Base-by-base conservation (phyloP, 2,113 vertebrate species). In the Embiotoca jacksoni region DNA sequence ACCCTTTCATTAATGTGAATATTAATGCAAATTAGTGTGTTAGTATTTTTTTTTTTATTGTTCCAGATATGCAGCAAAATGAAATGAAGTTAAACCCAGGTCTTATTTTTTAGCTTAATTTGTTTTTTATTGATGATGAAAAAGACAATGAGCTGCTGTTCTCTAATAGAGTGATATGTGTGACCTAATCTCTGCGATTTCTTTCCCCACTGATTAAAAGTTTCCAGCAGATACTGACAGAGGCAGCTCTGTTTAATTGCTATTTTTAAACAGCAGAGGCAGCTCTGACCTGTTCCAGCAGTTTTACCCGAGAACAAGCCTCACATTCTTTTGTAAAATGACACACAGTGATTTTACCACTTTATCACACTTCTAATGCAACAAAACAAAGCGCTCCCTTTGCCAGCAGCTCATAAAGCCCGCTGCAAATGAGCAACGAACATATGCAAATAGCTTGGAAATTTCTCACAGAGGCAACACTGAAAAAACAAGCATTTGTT, bases 401-500 rank as follows among this genome's bases (percentile, higher is more conserved):
- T 46, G 78, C 68, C 84, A 80, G 73, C 65, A 58, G 78, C 67
- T 82, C 79, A 80, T 86, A 63, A 78, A 83, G 60, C 23, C 14
- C 11, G 1, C 69, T 49, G 72, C 69, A 88, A 90, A 89, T 80
- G 39, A 89, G 78, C 77, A 52, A 63, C 41, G 36, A 59, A 80
- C 69, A 68, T 74, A 89, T 91, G 82, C 85, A 89, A 91, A 91
- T 88, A 41, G 70, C 63, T 55, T 81, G 82, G 84, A 72, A 85
- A 85, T 89, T 89, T 82, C 75, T 89, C 87, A 87, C 60, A 8
- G 54, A 52, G 65, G 75, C 81, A 70, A 75, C 46, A 16, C 62
- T 14, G 39, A 68, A 74, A 86, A 85, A 74, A 62, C 62, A 63
- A 75, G 73, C 62, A 31, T 84, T 86, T 86, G 80, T 72, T 14